phyloP scores from a whole-genome alignment of 2,113 vertebrate species.

The Erpornis zantholeuca region DNA sequence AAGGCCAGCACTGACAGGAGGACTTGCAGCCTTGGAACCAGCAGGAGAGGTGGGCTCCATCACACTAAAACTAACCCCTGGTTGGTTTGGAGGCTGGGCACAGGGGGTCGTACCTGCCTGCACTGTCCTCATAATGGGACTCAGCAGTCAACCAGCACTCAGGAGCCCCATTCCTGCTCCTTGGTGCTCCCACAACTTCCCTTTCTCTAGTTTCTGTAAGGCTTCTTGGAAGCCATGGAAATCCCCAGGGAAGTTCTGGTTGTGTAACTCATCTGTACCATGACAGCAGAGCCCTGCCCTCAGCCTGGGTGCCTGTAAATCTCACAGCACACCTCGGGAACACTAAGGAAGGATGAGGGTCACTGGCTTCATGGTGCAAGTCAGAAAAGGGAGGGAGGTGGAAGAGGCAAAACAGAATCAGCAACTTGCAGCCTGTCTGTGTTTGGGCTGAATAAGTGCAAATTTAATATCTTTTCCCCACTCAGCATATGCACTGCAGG shows the following conservation, averaged over 20 bases:
- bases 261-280: neutral
- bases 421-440: neutral
- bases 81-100: neutral
- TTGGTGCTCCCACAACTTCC: neutral
- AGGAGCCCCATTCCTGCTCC: neutral
- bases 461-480: neutral
- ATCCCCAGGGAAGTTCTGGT: neutral
- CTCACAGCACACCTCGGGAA: neutral
- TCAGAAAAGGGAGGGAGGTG: neutral
- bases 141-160: neutral
- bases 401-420: neutral
- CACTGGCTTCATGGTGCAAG: neutral
- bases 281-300: neutral
- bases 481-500: neutral
- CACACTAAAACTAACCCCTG: neutral
- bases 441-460: neutral
- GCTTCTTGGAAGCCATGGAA: neutral
- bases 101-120: rapidly evolving
- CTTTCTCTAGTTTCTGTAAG: neutral
- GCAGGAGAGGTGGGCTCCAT: neutral
- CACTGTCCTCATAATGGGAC: neutral
- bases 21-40: neutral
- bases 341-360: neutral
- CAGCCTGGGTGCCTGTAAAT: neutral
- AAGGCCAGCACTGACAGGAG: neutral